These are phyloP conservation scores for Canis aureus DNA, from an alignment of 2,113 vertebrate species.

Conservation along the genomic window DNA sequence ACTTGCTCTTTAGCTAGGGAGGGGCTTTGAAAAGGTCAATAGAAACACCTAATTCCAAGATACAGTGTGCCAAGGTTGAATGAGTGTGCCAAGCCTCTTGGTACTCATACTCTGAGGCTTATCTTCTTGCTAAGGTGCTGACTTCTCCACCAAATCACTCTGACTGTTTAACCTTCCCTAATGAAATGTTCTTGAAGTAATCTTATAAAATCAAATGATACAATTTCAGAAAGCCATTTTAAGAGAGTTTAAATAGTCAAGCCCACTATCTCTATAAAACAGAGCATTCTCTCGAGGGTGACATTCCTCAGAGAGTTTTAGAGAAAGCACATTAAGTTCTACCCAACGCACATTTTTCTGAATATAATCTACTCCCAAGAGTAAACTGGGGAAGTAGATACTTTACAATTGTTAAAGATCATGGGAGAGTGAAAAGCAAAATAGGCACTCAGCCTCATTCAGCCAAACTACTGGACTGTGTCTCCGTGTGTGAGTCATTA, in stretches of 20 bases:
- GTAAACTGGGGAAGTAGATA: conserved; percentile 54
- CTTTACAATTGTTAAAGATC: conserved; percentile 63
- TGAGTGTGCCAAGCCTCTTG: neutral
- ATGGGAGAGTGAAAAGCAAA: conserved; percentile 58
- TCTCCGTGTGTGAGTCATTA: conserved; percentile 76
- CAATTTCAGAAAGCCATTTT: conserved; percentile 43
- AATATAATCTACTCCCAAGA: conserved; percentile 37
- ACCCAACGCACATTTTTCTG: conserved; percentile 36
- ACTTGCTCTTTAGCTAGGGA: neutral
- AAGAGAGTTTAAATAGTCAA: conserved; percentile 38
- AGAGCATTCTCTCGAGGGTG: neutral
- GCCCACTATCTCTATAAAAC: neutral
- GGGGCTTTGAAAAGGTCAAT: neutral
- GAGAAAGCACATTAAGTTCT: conserved; percentile 7
- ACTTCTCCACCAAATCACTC: neutral
- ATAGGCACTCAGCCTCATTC: conserved; percentile 45
- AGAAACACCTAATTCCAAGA: neutral
- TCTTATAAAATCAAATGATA: conserved; percentile 15
- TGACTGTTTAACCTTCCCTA: neutral
- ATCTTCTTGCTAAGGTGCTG: neutral
- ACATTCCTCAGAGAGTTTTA: conserved; percentile 17
- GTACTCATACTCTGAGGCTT: neutral
- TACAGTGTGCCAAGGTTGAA: neutral
- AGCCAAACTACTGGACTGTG: conserved; percentile 58
- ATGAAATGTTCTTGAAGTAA: conserved; percentile 34